Evolutionary conservation across 2,113 vertebrate genomes (phyloP), one percentile per base, ranked within the genome.

Genomic region (Oceanites oceanicus): DNA sequence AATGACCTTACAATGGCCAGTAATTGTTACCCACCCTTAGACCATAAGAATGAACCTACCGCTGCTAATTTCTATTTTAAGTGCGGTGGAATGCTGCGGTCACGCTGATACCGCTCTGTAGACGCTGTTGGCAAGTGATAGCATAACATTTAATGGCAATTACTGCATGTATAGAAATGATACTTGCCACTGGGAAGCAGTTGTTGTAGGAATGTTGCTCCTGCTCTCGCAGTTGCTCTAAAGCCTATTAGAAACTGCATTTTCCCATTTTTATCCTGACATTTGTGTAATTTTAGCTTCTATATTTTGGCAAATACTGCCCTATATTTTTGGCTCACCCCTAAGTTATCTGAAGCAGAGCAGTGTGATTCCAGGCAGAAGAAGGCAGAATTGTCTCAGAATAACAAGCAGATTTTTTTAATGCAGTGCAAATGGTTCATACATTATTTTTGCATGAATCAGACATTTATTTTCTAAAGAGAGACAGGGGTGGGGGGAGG

Each of bases 391-490:
- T 86, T 89, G 95, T 97, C 84, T 96, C 91, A 88, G 91, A 96
- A 96, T 91, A 97, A 97, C 91, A 96, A 96, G 95, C 91, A 97
- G 80, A 79, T 78, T 96, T 92, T 95, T 92, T 79, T 90, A 95
- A 91, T 80, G 73, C 63, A 85, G 71, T 80, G 59, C 90, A 91
- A 96, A 96, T 89, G 55, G 92, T 92, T 97, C 92, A 52, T 96
- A 85, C 88, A 61, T 95, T 95, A 95, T 93, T 95, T 97, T 97
- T 97, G 94, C 87, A 95, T 96, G 94, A 97, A 94, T 97, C 94
- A 96, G 89, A 85, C 88, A 82, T 94, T 94, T 92, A 62, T 95
- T 96, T 92, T 96, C 92, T 95, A 88, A 92, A 85, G 87, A 90
- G 59, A 93, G 73, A 85, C 6, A 25, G 16, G 59, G 25, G 44